Evolutionary conservation across 2,888 invertebrate genomes (phyloP), one percentile per base, ranked within the genome.

Genomic region (Hoplodrina ambigua): DNA sequence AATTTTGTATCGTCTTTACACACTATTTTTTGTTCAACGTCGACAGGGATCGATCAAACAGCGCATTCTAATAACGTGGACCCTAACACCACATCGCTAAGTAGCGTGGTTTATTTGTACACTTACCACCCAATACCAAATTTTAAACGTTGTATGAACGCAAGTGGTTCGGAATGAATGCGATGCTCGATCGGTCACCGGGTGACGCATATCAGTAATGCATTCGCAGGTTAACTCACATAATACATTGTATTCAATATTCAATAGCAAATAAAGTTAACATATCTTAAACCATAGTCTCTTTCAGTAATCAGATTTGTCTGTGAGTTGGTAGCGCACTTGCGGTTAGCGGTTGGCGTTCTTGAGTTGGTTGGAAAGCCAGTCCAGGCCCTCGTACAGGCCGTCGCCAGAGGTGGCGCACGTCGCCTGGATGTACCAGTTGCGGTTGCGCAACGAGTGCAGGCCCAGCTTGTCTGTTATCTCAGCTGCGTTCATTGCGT

Each of bases 401-500:
- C 99, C 99, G 95, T 99, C 99, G 86, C 99, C 99, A 92, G 99
- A 99, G 86, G 99, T 99, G 96, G 99, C 99, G 97, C 99, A 99
- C 91, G 98, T 99, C 91, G 99, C 98, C 96, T 99, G 99, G 93
- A 99, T 99, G 96, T 99, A 99, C 99, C 99, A 99, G 96, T 99
- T 98, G 95, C 99, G 98, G 97, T 99, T 99, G 96, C 99, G 98
- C 96, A 99, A 97, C 92, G 99, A 99, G 96, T 99, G 99, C 94
- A 99, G 97, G 82, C 99, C 99, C 94, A 99, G 97, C 97, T 99
- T 99, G 96, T 99, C 99, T 89, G 99, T 99, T 88, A 99, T 99
- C 97, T 99, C 99, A 80, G 99, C 99, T 84, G 99, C 99, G 96
- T 99, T 99, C 99, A 99, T 99, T 88, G 99, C 99, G 96, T 99